Base-by-base conservation (phyloP, 2,888 invertebrate genomes). In the Drosophila emarginata region DNA sequence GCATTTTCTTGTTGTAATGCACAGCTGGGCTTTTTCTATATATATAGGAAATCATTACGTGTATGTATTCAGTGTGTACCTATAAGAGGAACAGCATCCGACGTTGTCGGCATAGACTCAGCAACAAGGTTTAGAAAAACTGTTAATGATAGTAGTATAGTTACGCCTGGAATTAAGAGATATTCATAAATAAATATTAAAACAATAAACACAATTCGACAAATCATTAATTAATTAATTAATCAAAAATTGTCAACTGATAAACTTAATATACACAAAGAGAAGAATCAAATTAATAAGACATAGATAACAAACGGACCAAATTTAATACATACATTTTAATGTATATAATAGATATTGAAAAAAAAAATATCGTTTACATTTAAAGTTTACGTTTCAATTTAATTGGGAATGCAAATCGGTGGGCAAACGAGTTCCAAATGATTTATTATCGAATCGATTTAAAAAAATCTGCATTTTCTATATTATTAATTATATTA, bases 81-180 rank as follows among this genome's bases (percentile, higher is more conserved):
- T 95, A 96, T 95, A 92, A 96, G 93, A 92, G 95, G 95, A 92
- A 96, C 95, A 92, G 96, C 95, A 92, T 96, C 95, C 93, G 95
- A 95, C 90, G 96, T 95, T 85, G 95, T 95, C 92, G 97, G 98
- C 95, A 98, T 96, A 93, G 97, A 97, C 95, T 98, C 98, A 89
- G 97, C 97, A 92, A 98, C 97, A 94, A 98, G 96, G 94, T 98
- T 97, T 93, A 98, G 95, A 95, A 98, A 98, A 93, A 98, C 98
- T 94, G 97, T 98, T 94, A 98, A 95, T 93, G 98, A 98, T 93
- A 98, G 95, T 93, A 97, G 95, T 93, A 97, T 97, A 93, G 97
- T 97, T 93, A 98, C 97, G 94, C 97, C 97, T 97, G 96, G 92
- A 95, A 94, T 54, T 87, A 89, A 90, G 82, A 89, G 78, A 87